Evolutionary conservation across 2,113 vertebrate species (phyloP).

Genomic region (Amblyopsis rosae): DNA sequence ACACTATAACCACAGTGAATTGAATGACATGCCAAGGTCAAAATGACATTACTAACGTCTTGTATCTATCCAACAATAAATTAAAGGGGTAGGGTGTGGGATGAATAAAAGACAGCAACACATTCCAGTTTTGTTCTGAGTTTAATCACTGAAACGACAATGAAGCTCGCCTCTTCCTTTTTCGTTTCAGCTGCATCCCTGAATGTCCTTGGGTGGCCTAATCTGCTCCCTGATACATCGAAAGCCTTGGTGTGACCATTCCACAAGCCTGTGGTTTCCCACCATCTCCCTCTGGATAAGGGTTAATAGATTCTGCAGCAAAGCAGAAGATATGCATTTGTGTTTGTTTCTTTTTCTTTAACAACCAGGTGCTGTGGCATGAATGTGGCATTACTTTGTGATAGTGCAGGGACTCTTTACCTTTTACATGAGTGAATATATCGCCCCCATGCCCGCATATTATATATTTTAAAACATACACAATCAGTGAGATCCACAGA

Average conservation of each 20-base stretch:
- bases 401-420: conserved; percentile 44
- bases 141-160: conserved; percentile 78
- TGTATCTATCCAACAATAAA: too few species aligned
- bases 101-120: conserved; percentile 40
- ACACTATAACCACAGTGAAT: too few species aligned
- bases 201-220: conserved; percentile 64
- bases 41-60: background rate
- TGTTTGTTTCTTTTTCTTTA: conserved; percentile 35
- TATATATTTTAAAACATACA: conserved; percentile 42
- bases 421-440: conserved; percentile 40
- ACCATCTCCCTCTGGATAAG: conserved; percentile 35
- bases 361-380: conserved; percentile 50
- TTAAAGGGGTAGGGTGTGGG: too few species aligned
- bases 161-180: conserved; percentile 65
- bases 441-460: conserved; percentile 1
- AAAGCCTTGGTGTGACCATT: conserved; percentile 43
- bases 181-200: conserved; percentile 72
- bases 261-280: conserved; percentile 49
- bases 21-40: background rate
- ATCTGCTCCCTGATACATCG: conserved; percentile 55
- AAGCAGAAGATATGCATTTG: conserved; percentile 65
- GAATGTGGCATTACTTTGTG: conserved; percentile 52
- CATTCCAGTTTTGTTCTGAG: conserved; percentile 69
- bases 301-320: conserved; percentile 48
- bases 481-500: conserved; percentile 57